Percentiles rank a stretch among this genome's conserved stretches.
Evolutionary conservation across 2,113 vertebrate species (phyloP).

Genomic region (Rhizomys pruinosus): DNA sequence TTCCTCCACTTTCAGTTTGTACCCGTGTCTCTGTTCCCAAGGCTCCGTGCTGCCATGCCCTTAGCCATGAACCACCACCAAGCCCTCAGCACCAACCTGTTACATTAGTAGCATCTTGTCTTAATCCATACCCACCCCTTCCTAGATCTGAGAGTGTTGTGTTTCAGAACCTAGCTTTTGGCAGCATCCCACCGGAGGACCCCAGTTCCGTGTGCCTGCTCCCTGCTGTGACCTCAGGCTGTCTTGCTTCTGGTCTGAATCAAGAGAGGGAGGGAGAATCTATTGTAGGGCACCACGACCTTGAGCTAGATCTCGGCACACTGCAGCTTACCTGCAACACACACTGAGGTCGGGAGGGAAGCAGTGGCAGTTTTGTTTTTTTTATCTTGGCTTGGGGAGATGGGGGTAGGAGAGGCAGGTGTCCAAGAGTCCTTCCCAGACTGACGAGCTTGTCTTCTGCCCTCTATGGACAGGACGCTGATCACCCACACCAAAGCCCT

Average conservation of each 20-base stretch:
- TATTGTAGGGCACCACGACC: neutral
- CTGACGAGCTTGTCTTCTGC: constrained; percentile 75
- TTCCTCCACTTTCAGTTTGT: too few species aligned
- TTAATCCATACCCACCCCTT: neutral
- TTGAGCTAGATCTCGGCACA: neutral
- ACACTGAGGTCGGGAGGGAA: neutral
- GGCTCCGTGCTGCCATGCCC: rapidly evolving
- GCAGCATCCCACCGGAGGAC: neutral
- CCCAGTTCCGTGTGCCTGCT: neutral
- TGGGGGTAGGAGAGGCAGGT: neutral
- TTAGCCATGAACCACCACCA: neutral
- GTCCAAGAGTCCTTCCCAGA: neutral
- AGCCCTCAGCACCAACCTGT: neutral
- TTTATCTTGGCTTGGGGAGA: too few species aligned
- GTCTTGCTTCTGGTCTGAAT: too few species aligned
- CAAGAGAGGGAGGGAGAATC: neutral
- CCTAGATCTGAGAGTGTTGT: neutral
- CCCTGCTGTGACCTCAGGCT: neutral
- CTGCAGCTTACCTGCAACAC: neutral
- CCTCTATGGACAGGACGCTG: constrained; percentile 88
- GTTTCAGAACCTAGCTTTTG: neutral
- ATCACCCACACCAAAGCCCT: constrained; percentile 92
- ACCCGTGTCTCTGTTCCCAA: neutral
- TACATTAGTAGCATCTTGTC: neutral
- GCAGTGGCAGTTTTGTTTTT: too few species aligned